A percentile compares a stretch with the other conserved stretches of the same genome.
Evolutionary conservation across 2,888 invertebrate species (phyloP).

Genomic region (Ellobium chinense): DNA sequence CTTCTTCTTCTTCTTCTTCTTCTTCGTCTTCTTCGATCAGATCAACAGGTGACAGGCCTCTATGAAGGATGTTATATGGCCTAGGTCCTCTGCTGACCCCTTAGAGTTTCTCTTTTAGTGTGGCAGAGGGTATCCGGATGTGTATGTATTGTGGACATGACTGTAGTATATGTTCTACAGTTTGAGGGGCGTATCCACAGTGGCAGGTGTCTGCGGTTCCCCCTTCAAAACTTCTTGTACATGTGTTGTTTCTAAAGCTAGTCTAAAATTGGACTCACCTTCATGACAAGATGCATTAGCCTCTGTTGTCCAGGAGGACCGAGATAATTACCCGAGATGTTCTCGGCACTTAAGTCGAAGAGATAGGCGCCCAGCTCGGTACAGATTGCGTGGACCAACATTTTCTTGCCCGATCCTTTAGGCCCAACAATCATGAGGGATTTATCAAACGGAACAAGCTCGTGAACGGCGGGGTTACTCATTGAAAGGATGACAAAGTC

Average conservation of each 20-base stretch:
- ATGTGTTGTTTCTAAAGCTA: not conserved
- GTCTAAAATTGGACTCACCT: constrained; percentile 83
- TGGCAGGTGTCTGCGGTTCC: too few species aligned
- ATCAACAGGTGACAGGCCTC: too few species aligned
- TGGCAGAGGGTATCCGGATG: too few species aligned
- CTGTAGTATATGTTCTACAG: too few species aligned
- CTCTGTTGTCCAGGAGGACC: constrained; percentile 95
- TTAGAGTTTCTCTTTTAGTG: too few species aligned
- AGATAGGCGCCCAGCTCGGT: constrained; percentile 92
- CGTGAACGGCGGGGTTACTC: constrained; percentile 78
- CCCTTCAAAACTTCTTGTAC: too few species aligned
- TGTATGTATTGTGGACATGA: too few species aligned
- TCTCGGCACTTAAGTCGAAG: constrained; percentile 93
- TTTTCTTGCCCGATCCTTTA: constrained; percentile 91
- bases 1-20: too few species aligned
- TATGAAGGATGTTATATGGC: too few species aligned
- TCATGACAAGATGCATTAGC: constrained; percentile 93
- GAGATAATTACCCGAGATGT: constrained; percentile 96
- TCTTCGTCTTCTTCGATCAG: too few species aligned
- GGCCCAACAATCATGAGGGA: constrained; percentile 92
- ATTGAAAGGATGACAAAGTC: constrained; percentile 26
- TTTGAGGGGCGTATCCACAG: too few species aligned
- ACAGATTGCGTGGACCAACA: constrained; percentile 91
- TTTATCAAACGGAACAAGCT: constrained; percentile 79
- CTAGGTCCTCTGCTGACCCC: too few species aligned